These are phyloP conservation scores for Nilaparvata lugens DNA, from an alignment of 1,140 invertebrate species.

Conservation along the genomic window DNA sequence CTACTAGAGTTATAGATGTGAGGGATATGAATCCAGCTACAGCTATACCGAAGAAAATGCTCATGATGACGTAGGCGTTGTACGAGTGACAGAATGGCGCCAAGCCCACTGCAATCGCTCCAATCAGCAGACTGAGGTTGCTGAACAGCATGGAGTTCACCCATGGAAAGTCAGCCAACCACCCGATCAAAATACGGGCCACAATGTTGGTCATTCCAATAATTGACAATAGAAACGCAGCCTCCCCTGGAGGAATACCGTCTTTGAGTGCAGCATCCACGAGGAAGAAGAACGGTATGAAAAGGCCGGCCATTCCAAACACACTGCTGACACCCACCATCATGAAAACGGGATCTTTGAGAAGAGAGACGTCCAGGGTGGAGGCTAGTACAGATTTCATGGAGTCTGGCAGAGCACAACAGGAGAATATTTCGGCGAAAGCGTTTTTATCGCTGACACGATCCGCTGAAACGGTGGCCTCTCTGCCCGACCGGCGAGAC, in stretches of 20 bases:
- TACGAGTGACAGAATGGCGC: conserved; percentile 80
- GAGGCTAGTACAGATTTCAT: conserved; percentile 74
- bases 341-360: conserved; percentile 86
- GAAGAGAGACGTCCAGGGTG: conserved; percentile 86
- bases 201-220: conserved; percentile 94
- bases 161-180: conserved; percentile 73
- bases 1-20: conserved; percentile 95
- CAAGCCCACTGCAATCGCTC: conserved; percentile 72
- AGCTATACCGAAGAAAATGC: conserved; percentile 90
- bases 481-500: conserved; percentile 36
- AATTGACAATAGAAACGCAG: conserved; percentile 83
- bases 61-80: conserved; percentile 62
- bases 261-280: conserved; percentile 67
- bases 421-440: conserved; percentile 55
- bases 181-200: conserved; percentile 79
- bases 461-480: conserved; percentile 47
- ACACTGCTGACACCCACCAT: conserved; percentile 90
- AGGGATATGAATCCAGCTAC: conserved; percentile 97
- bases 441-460: conserved; percentile 42
- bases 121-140: conserved; percentile 85
- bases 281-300: conserved; percentile 91
- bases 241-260: conserved; percentile 60
- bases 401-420: conserved; percentile 65
- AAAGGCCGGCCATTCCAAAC: conserved; percentile 88
- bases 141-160: conserved; percentile 89